Percentiles rank a stretch among this genome's conserved stretches.
These are phyloP conservation scores for Tokudaia muenninki DNA, from an alignment of 2,797 vertebrate species.

Conservation along the genomic window DNA sequence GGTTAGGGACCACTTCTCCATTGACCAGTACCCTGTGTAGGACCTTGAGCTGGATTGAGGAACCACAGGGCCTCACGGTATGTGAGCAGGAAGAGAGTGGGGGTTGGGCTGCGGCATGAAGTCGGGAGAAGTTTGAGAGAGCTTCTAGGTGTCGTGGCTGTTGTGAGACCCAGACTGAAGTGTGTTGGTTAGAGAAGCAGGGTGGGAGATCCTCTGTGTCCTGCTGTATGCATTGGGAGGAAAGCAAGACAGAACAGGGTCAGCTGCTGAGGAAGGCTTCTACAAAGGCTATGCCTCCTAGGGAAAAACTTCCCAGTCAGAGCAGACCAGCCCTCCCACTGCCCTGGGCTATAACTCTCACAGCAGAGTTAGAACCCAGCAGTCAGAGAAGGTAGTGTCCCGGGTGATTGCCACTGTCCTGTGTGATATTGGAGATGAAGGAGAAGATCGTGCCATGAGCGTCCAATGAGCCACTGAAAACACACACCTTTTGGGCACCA, in stretches of 20 bases:
- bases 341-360: neutral
- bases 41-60: neutral
- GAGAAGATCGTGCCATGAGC: neutral
- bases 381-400: neutral
- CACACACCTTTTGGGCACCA: neutral
- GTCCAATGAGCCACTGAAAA: neutral
- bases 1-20: neutral
- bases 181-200: neutral
- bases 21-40: neutral
- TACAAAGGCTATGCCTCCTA: neutral
- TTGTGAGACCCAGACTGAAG: neutral
- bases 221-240: neutral
- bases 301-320: neutral
- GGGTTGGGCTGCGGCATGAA: neutral
- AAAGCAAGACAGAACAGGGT: neutral
- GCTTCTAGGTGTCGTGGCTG: no score
- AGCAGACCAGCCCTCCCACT: neutral
- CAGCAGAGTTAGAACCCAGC: neutral
- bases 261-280: neutral
- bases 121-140: neutral
- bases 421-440: neutral
- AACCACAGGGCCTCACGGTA: no score
- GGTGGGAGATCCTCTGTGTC: neutral
- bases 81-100: neutral
- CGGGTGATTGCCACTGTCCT: no score